Evolutionary conservation across 2,113 vertebrate genomes (phyloP).

Genomic region (Sylvietta virens): DNA sequence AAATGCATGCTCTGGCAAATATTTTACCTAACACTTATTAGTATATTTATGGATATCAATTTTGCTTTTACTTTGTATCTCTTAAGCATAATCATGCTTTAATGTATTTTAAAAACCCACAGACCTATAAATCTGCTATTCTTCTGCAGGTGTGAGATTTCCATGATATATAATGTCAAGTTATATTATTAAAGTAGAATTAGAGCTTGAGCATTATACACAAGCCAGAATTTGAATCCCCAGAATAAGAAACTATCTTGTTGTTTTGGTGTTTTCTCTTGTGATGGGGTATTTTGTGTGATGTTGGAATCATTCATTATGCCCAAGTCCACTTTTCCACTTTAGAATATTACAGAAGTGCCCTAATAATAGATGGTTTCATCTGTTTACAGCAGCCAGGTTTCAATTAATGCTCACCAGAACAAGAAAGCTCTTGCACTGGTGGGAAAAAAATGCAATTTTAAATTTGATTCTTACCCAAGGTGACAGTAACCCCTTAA

Average conservation of each 20-base stretch:
- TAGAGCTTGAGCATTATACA: background rate
- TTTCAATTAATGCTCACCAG: background rate
- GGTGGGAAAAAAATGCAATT: background rate
- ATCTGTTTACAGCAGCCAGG: background rate
- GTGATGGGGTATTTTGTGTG: background rate
- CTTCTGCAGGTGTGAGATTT: background rate
- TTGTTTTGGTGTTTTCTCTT: background rate
- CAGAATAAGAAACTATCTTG: background rate
- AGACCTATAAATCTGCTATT: background rate
- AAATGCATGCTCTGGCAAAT: constrained; percentile 57
- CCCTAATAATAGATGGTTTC: background rate
- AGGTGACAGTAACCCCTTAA: background rate
- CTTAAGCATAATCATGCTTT: background rate
- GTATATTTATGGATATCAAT: constrained; percentile 28
- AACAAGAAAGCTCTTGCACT: background rate
- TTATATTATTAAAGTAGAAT: background rate
- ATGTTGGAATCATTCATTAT: background rate
- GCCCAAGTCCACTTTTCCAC: background rate
- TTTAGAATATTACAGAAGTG: background rate
- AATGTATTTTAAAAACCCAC: background rate
- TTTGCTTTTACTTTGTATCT: constrained; percentile 29
- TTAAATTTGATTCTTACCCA: background rate
- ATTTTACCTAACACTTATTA: constrained; percentile 53
- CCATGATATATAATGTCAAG: background rate
- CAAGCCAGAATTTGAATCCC: background rate